These are phyloP conservation scores for Sakesphorus luctuosus DNA, from an alignment of 2,113 vertebrate genomes.

Conservation along the genomic window DNA sequence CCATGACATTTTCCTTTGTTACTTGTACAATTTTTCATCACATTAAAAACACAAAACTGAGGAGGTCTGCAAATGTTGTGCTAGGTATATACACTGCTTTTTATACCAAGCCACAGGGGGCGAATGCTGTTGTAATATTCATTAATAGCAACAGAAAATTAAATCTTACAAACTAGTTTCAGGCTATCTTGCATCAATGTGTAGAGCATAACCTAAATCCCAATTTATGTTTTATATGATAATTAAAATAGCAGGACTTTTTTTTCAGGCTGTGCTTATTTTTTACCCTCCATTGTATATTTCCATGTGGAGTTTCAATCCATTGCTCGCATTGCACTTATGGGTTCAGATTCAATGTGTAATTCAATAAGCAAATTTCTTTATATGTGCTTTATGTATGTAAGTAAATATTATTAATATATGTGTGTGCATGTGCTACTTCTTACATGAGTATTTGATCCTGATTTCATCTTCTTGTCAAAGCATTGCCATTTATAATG, in stretches of 20 bases:
- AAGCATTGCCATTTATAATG: not conserved
- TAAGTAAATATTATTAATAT: not conserved
- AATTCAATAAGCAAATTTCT: not conserved
- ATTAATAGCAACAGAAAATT: slow-evolving; percentile 81
- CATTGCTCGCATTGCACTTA: not conserved
- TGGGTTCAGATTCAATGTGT: not conserved
- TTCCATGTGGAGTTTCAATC: not conserved
- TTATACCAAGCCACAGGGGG: slow-evolving; percentile 73
- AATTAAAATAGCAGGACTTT: slow-evolving; percentile 50
- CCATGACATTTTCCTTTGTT: slow-evolving; percentile 86
- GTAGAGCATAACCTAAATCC: slow-evolving; percentile 60
- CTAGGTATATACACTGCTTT: slow-evolving; percentile 76
- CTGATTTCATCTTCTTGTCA: not conserved
- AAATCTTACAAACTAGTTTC: slow-evolving; percentile 74
- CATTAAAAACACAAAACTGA: slow-evolving; percentile 84
- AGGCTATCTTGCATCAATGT: slow-evolving; percentile 46
- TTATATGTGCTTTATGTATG: not conserved
- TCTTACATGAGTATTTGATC: slow-evolving; percentile 5
- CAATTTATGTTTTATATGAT: slow-evolving; percentile 31
- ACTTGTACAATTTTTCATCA: slow-evolving; percentile 82
- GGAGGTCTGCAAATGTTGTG: slow-evolving; percentile 84
- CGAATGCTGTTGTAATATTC: slow-evolving; percentile 74
- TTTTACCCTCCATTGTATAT: not conserved
- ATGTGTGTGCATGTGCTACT: not conserved
- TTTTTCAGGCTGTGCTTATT: not conserved